Evolutionary conservation across 2,113 vertebrate genomes (phyloP), one percentile per base, ranked within the genome.

Genomic region (Nibea coibor): DNA sequence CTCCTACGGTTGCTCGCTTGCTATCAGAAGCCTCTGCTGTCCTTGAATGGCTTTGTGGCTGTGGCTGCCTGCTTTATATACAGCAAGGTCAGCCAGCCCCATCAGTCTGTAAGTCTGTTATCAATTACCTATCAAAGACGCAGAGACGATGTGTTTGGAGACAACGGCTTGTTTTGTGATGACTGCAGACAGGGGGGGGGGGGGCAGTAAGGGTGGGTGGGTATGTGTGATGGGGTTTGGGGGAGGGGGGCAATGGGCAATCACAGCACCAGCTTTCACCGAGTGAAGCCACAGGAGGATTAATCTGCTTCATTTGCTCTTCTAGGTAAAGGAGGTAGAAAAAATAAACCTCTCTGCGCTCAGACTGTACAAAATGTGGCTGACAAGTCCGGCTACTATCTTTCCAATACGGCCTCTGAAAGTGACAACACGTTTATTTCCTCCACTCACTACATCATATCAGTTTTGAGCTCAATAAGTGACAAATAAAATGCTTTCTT

Each of bases 41-140:
- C 62, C 42, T 74, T 28, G 73, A 68, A 54, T 69, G 83, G 57
- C 78, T 67, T 6, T 11, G 28, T 20, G 1, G 19, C 26, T 62
- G 56, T 58, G 26, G 84, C 80, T 14, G 65, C 39, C 35, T 26
- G 16, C 84, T 88, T 92, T 95, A 93, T 94, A 96, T 94, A 91
- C 61, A 81, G 80, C 72, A 24, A 71, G 81, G 64, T 83, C 65
- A 88, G 92, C 85, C 91, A 86, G 76, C 76, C 92, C 89, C 83
- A 87, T 88, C 85, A 90, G 91, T 51, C 93, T 88, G 80, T 2
- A 19, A 83, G 88, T 91, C 93, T 93, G 92, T 93, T 94, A 94
- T 95, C 94, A 95, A 93, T 69, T 78, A 91, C 87, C 90, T 92
- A 94, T 95, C 94, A 94, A 93, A 94, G 93, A 88, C 83, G 71